Evolutionary conservation across 2,797 vertebrate species (phyloP).

Genomic region (Aulostomus chinensis): DNA sequence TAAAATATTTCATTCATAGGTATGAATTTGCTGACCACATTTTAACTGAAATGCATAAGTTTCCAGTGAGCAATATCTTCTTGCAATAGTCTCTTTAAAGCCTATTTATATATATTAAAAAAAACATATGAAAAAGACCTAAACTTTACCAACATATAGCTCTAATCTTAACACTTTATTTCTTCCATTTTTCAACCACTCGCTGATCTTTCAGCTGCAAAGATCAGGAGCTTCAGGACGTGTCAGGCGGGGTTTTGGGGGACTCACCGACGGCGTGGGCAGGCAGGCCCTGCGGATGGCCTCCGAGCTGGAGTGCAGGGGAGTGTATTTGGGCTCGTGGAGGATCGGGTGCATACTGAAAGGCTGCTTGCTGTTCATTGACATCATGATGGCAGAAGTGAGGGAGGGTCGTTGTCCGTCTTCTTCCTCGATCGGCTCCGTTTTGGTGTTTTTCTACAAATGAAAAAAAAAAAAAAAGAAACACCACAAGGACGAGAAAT

Average conservation of each 20-base stretch:
- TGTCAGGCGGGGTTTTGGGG: no score
- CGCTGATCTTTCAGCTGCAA: no score
- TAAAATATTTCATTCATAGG: no score
- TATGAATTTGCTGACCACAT: no score
- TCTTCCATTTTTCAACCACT: no score
- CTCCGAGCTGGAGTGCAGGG: conserved; percentile 90
- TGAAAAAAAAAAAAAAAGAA: neutral
- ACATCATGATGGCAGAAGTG: conserved; percentile 87
- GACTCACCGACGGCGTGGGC: conserved; percentile 88
- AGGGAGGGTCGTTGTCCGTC: conserved; percentile 61
- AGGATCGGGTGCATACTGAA: conserved; percentile 94
- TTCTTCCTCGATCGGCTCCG: conserved; percentile 63
- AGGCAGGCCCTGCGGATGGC: conserved; percentile 90
- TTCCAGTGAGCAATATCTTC: no score
- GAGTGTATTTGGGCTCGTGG: conserved; percentile 90
- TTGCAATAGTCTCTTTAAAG: no score
- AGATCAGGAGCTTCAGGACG: neutral
- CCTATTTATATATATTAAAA: no score
- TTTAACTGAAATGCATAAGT: no score
- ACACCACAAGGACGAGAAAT: conserved; percentile 2
- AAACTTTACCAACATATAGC: no score
- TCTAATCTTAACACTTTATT: no score
- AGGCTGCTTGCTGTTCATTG: conserved; percentile 95
- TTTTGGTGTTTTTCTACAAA: conserved; percentile 19
- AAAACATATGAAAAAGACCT: no score